Conservation (phyloP, 2,797 vertebrate species). For the Streptopelia turtur region DNA sequence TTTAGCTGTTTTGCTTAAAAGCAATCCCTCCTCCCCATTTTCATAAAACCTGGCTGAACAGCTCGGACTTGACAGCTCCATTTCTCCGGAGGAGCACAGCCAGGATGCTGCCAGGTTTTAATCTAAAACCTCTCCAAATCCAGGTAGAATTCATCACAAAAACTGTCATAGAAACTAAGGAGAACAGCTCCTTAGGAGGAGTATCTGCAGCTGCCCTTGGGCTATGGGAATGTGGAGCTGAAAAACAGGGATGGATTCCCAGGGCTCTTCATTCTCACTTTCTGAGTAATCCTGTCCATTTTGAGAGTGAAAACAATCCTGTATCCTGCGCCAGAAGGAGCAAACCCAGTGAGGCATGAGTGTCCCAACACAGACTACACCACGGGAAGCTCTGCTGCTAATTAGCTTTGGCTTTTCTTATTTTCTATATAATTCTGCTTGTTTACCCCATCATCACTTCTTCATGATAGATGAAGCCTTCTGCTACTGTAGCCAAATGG, state of each 20-base stretch:
- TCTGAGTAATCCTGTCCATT: background rate
- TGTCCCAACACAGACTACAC: background rate
- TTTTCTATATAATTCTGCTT: background rate
- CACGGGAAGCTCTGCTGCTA: background rate
- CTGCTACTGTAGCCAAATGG: background rate
- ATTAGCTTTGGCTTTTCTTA: background rate
- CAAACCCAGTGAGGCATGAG: background rate
- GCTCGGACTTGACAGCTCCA: background rate
- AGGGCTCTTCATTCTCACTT: background rate
- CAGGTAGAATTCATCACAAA: background rate
- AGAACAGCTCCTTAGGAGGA: background rate
- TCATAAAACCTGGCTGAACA: background rate
- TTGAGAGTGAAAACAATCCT: background rate
- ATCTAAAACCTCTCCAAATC: background rate
- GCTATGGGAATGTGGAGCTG: background rate
- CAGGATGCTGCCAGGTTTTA: background rate
- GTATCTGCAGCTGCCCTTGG: background rate
- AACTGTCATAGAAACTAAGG: background rate
- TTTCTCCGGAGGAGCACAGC: background rate
- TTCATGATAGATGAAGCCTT: background rate
- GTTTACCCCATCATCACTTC: background rate
- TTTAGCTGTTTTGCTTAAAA: background rate
- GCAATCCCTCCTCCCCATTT: background rate
- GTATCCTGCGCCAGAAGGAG: background rate
- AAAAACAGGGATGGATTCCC: background rate